A percentile compares a stretch with the other conserved stretches of the same genome.
phyloP scores from a whole-genome alignment of 2,113 vertebrate species.

The Pelecanus crispus region DNA sequence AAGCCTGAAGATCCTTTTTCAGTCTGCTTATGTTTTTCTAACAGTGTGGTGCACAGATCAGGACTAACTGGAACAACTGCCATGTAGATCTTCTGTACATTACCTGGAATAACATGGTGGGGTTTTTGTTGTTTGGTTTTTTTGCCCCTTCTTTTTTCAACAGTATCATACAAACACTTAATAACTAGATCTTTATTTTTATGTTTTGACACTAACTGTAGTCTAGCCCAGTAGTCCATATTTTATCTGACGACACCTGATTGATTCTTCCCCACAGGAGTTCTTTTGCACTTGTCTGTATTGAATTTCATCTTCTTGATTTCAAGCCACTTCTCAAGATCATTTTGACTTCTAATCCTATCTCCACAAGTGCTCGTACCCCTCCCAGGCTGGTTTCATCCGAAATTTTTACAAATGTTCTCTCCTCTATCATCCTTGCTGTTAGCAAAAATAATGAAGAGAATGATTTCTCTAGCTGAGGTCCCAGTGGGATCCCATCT shows the following conservation, averaged over 20 bases:
- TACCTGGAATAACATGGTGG: neutral
- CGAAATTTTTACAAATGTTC: neutral
- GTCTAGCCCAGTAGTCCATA: neutral
- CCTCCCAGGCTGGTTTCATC: neutral
- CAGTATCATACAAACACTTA: neutral
- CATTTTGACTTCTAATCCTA: neutral
- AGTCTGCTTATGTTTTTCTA: neutral
- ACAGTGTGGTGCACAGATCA: neutral
- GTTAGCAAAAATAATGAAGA: neutral
- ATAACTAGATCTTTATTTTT: neutral
- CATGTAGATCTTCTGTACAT: neutral
- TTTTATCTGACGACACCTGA: neutral
- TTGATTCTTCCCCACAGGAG: neutral
- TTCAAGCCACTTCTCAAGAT: neutral
- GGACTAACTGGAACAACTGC: neutral
- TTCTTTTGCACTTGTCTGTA: neutral
- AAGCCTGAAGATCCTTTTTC: neutral
- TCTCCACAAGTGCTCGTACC: neutral
- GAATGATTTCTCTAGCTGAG: neutral
- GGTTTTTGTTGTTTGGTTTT: neutral
- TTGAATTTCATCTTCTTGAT: neutral
- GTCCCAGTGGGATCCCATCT: neutral
- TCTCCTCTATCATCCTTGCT: neutral
- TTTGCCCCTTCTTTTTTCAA: neutral
- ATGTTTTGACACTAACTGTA: neutral